Base-by-base conservation (phyloP, 2,888 invertebrate genomes). In the Toxonevra muliebris region DNA sequence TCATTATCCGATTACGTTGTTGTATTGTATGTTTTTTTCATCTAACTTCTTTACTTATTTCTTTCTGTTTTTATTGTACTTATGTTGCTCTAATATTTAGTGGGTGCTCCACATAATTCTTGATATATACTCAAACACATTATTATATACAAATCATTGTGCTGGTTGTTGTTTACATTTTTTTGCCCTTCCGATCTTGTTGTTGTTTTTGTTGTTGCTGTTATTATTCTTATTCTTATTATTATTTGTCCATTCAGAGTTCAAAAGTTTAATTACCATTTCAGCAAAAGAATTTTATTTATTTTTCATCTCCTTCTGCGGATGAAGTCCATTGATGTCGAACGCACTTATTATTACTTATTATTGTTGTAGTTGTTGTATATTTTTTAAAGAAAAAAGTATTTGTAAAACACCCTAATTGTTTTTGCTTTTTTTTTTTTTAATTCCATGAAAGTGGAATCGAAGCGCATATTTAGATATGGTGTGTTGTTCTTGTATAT, bases 201-300 rank as follows among this genome's bases (percentile, higher is more conserved):
- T 62, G 45, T 52, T 53, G 15, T 61, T 65, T 68, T 69, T 63
- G 62, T 70, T 65, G 58, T 71, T 67, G 65, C 59, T 61, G 68
- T 67, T 68, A 62, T 50, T 65, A 67, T 72, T 65, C 7, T 13
- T 54, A 65, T 15, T 68, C n/a, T 20, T 72, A 65, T 68, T 55
- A 61, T 68, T 50, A 69, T 65, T 61, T 74, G 73, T 70, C 69
- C 65, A 54, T 12, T 54, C 60, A 45, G 76, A 79, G 81, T 79
- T 78, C 77, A 75, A 79, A 80, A 82, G 78, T 81, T 82, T 81
- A 81, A 81, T 82, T 81, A 80, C 78, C 78, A 78, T 77, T 76
- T 76, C 55, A 70, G 69, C 68, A 70, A 73, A 72, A 72, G 69
- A 73, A 71, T 70, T 72, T 68, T 52, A 69, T 71, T 71, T 69